These are phyloP conservation scores for Labia minor DNA, from an alignment of 2,888 invertebrate genomes.

Conservation along the genomic window DNA sequence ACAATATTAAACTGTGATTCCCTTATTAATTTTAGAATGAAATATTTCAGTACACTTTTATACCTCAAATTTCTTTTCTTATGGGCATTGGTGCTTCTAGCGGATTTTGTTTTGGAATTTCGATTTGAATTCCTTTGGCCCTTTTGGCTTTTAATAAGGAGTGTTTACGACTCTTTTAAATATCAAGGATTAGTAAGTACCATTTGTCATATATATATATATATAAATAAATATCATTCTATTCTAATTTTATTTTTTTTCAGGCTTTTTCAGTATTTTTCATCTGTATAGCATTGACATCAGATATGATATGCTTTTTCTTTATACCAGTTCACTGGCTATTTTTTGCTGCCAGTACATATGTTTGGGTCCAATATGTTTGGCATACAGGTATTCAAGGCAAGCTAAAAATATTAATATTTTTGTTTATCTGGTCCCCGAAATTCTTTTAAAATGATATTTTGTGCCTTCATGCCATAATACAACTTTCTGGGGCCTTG, in stretches of 20 bases:
- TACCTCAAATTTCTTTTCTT: constrained; percentile 91
- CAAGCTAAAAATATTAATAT: constrained; percentile 26
- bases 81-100: constrained; percentile 88
- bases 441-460: too few relatives aligned
- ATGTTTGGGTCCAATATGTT: constrained; percentile 97
- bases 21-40: too few relatives aligned
- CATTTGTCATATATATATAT: neutral
- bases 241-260: too few relatives aligned
- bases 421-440: too few relatives aligned
- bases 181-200: constrained; percentile 89
- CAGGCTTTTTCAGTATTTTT: constrained; percentile 97
- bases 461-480: too few relatives aligned
- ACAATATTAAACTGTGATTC: too few relatives aligned
- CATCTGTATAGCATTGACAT: constrained; percentile 93
- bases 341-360: constrained; percentile 95
- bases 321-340: constrained; percentile 97
- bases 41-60: constrained; percentile 68
- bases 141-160: constrained; percentile 90
- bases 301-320: constrained; percentile 97
- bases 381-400: constrained; percentile 77
- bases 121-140: constrained; percentile 99
- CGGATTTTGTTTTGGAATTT: constrained; percentile 95
- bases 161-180: constrained; percentile 93
- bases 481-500: too few relatives aligned
- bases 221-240: neutral